These are phyloP conservation scores for Condylura cristata DNA, from an alignment of 2,113 vertebrate genomes.

Conservation along the genomic window DNA sequence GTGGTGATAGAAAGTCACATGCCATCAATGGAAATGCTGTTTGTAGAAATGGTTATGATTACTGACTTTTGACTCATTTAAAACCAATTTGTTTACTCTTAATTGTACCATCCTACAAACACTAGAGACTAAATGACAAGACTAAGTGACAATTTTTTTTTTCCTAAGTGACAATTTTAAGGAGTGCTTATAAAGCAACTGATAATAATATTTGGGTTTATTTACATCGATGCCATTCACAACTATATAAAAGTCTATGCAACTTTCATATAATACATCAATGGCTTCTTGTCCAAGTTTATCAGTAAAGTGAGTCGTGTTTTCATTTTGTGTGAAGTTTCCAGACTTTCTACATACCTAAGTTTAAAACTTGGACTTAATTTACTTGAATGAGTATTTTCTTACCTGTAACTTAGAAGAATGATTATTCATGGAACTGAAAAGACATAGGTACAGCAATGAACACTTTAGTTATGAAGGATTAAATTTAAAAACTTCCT, in stretches of 20 bases:
- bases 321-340: not conserved
- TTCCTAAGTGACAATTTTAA: not conserved
- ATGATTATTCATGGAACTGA: not conserved
- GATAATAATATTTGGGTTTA: not conserved
- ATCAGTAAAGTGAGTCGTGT: not conserved
- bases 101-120: not conserved
- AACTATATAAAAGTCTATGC: not conserved
- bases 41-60: not conserved
- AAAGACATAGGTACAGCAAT: conserved; percentile 17
- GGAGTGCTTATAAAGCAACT: conserved; percentile 3
- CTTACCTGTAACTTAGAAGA: conserved; percentile 33
- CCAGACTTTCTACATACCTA: not conserved
- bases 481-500: conserved; percentile 65
- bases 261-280: not conserved
- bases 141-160: no score
- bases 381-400: conserved; percentile 6
- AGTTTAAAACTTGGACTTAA: conserved; percentile 18
- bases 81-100: not conserved
- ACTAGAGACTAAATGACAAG: not conserved
- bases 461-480: conserved; percentile 57
- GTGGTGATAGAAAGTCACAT: not conserved
- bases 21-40: not conserved
- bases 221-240: not conserved
- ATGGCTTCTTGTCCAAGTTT: not conserved
- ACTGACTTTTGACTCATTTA: not conserved